phyloP scores from a whole-genome alignment of 92 coral and sea anemone species.

The Meandrina meandrites region DNA sequence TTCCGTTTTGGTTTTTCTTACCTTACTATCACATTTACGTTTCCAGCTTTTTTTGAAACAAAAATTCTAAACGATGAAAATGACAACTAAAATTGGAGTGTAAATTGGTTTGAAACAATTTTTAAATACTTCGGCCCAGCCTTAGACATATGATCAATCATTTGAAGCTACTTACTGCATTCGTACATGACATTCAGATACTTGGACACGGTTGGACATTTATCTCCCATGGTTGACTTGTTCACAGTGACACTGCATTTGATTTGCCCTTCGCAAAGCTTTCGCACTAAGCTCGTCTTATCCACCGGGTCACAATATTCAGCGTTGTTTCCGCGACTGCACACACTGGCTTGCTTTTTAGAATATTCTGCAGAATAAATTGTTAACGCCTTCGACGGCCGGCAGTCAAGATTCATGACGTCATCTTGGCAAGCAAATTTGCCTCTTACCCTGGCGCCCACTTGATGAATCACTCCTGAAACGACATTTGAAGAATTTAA shows the following conservation, averaged over 20 bases:
- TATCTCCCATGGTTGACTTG: slow-evolving; percentile 27
- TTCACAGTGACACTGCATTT: slow-evolving; percentile 39
- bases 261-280: slow-evolving; percentile 21
- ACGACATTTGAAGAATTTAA: not conserved
- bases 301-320: slow-evolving; percentile 15
- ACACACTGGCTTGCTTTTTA: not conserved
- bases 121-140: too few relatives aligned
- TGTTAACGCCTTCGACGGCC: not conserved
- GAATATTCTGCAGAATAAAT: not conserved
- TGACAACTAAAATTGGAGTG: too few relatives aligned
- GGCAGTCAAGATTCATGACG: slow-evolving; percentile 5
- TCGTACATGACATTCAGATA: slow-evolving; percentile 41
- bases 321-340: not conserved
- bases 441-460: not conserved
- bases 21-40: too few relatives aligned
- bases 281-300: not conserved
- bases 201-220: slow-evolving; percentile 34
- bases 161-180: slow-evolving; percentile 41
- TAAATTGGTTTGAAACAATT: too few relatives aligned
- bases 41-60: too few relatives aligned
- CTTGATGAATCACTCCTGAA: not conserved
- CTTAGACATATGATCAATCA: not conserved
- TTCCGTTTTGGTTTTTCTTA: too few relatives aligned
- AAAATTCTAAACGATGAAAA: not conserved
- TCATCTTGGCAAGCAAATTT: slow-evolving; percentile 22